Evolutionary conservation across 2,113 vertebrate genomes (phyloP).

Genomic region (Odocoileus hemionus): DNA sequence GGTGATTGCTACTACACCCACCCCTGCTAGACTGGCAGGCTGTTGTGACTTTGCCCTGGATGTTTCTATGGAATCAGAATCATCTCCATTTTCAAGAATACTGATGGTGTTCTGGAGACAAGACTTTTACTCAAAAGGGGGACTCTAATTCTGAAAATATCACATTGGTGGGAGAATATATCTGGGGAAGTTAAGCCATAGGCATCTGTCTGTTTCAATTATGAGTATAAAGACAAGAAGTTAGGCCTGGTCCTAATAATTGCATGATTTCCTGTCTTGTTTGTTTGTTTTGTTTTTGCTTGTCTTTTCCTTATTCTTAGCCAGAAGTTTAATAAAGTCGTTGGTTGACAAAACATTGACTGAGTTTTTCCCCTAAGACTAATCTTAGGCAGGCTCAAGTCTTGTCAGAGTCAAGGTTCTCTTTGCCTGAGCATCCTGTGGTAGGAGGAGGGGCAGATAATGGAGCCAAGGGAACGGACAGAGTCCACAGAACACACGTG

Average conservation of each 20-base stretch:
- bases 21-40: neutral
- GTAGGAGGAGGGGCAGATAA: neutral
- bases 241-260: neutral
- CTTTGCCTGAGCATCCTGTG: neutral
- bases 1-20: neutral
- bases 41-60: neutral
- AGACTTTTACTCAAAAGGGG: neutral
- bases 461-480: neutral
- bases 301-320: neutral
- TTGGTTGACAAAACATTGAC: neutral
- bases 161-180: neutral
- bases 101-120: neutral
- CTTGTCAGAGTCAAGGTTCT: neutral
- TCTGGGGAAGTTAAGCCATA: neutral
- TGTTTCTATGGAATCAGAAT: neutral
- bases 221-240: neutral
- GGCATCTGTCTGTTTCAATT: neutral
- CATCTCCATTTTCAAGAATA: neutral
- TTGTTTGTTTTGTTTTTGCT: neutral
- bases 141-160: neutral
- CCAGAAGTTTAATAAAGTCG: neutral
- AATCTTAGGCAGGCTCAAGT: neutral
- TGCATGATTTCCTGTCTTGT: neutral
- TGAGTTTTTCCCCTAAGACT: neutral
- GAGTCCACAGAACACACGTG: neutral